Base-by-base conservation (phyloP, 2,888 invertebrate species). In the Acrobasis suavella region DNA sequence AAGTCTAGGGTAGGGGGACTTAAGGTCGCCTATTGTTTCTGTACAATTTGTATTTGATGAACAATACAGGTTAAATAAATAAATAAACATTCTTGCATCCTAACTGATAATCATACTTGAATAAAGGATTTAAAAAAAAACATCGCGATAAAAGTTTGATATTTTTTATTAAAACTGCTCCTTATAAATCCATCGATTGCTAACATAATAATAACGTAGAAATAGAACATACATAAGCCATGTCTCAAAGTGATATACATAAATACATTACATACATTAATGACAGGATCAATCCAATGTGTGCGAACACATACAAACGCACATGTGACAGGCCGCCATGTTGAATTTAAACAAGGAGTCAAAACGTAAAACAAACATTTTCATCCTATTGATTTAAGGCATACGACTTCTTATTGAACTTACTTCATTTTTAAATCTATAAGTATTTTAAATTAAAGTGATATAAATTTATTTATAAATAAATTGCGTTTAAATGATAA, bases 111-210 rank as follows among this genome's bases (percentile, higher is more conserved):
- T n/a, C n/a, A n/a, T n/a, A n/a, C 22, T 22, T 42, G 17, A 46
- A 7, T 12, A 50, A 39, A 42, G 22, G 65, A 68, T 66, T 71
- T 58, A 64, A 61, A 65, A 70, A 78, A 81, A 78, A 76, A 75
- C 79, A 73, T 74, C 71, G 69, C 67, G 67, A 62, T 50, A 59
- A 71, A 77, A 85, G 85, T 89, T 90, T 89, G 81, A 83, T 86
- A 84, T 89, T 91, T 82, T 91, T 91, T 87, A 89, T 91, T 89
- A 89, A 91, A 91, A 87, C 86, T 90, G 91, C 87, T 90, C 85
- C 90, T 89, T 90, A 91, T 86, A 91, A 91, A 91, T 91, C 89
- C 91, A 90, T 90, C 86, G 91, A 89, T 86, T 81, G 89, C 89
- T 90, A 91, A 91, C 88, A 85, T 88, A 89, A 86, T 87, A 82